Evolutionary conservation across 2,888 invertebrate species (phyloP).

Genomic region (Germaria angustata): DNA sequence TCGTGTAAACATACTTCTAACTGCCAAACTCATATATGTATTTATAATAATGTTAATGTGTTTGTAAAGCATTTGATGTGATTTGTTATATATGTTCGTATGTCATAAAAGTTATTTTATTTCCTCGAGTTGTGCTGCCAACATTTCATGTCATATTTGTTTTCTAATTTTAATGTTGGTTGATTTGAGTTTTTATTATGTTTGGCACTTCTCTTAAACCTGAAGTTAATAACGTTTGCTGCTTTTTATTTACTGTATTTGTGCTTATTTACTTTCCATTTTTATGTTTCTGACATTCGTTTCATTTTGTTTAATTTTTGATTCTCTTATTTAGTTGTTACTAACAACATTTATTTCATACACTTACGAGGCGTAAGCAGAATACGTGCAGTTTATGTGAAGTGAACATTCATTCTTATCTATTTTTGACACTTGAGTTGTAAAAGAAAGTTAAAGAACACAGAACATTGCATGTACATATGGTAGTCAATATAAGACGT

Average conservation of each 20-base stretch:
- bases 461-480: not conserved
- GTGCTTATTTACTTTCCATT: not conserved
- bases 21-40: not conserved
- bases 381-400: constrained; percentile 28
- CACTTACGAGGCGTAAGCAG: constrained; percentile 5
- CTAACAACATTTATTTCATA: constrained; percentile 37
- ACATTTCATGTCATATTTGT: constrained; percentile 64
- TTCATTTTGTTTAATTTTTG: constrained; percentile 14
- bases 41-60: not conserved
- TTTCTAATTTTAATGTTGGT: constrained; percentile 56
- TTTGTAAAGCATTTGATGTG: not conserved
- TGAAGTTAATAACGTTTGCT: constrained; percentile 53
- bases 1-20: not conserved
- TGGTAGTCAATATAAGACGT: constrained; percentile 1
- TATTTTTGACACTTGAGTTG: constrained; percentile 41
- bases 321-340: constrained; percentile 28
- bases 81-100: not conserved
- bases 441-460: not conserved
- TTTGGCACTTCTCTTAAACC: constrained; percentile 65
- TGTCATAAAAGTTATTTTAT: constrained; percentile 21
- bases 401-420: constrained; percentile 20
- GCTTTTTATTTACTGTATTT: constrained; percentile 4
- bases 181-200: constrained; percentile 66
- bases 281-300: constrained; percentile 36
- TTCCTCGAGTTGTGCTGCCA: constrained; percentile 46